Base-by-base conservation (phyloP, 2,888 invertebrate species). In the Minunthozetes semirufus region DNA sequence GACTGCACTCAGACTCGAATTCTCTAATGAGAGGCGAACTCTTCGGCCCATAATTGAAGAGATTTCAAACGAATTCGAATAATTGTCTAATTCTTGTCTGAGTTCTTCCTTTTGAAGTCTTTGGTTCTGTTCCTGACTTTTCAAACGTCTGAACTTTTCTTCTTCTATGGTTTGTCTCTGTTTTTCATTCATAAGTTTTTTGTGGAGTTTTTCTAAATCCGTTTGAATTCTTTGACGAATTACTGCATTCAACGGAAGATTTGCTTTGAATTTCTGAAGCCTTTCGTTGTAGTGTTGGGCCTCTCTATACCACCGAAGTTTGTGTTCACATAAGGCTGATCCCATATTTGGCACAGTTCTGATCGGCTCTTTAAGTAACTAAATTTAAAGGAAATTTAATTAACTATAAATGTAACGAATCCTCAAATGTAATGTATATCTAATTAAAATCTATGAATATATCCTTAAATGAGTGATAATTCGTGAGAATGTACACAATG, bases 251-350 rank as follows among this genome's bases (percentile, higher is more conserved):
- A 19, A 11, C 33, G 66, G 66, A 19, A 66, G 29, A 19, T 66
- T 66, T 8, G 66, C 66, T 38, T 38, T 66, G 38, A 66, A 66
- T 11, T 38, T 66, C 66, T 66, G 66, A 1, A 66, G 29, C 8
- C 42, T 33, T 66, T 38, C 19, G 19, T 66, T 66, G 42, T 66
- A 66, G 8, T 66, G 66, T 38, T 66, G 66, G 19, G 66, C 66
- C 19, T 19, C 42, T 38, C 66, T 33, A 42, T 66, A 66, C 66
- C 66, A 66, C 29, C 9, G 42, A 1, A 66, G 25, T 22, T 66
- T 66, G 4, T 42, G 33, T 38, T 66, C 66, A 6, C 17, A 13
- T 9, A 66, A 38, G 1, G 11, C 8, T 11, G 2, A 9, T 1
- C 6, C 5, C 6, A 66, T 15, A 19, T 66, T 42, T 1, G 42